A percentile compares a stretch with the other conserved stretches of the same genome.
These are phyloP conservation scores for Caenorhabditis tropicalis DNA, from an alignment of 1,140 invertebrate species.

Conservation along the genomic window DNA sequence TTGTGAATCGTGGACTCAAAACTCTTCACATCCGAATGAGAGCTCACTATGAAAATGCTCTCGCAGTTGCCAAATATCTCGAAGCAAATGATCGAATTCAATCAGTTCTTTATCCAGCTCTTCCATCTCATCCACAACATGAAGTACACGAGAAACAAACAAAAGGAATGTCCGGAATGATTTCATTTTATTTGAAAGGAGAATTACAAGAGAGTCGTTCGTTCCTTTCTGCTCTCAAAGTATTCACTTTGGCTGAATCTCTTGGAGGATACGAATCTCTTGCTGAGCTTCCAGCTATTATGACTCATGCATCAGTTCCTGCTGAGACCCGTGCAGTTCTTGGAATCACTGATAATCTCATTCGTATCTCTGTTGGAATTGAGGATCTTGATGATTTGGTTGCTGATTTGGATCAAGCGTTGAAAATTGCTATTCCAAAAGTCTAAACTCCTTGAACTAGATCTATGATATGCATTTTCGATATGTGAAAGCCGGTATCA, in stretches of 20 bases:
- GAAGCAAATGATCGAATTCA: conserved; percentile 81
- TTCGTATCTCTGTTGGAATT: conserved; percentile 89
- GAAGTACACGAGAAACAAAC: conserved; percentile 83
- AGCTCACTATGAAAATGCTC: conserved; percentile 82
- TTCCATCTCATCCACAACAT: conserved; percentile 88
- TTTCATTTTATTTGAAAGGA: conserved; percentile 87
- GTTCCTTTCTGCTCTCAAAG: conserved; percentile 82
- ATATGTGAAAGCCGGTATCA: conserved; percentile 17
- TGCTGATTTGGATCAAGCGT: conserved; percentile 84
- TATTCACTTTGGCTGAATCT: conserved; percentile 87
- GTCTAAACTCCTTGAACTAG: background rate
- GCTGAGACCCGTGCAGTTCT: conserved; percentile 78
- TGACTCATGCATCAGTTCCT: conserved; percentile 75
- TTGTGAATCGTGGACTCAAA: conserved; percentile 91
- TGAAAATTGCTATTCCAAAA: conserved; percentile 68
- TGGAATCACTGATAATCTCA: conserved; percentile 85
- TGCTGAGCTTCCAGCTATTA: conserved; percentile 74
- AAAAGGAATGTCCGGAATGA: conserved; percentile 88
- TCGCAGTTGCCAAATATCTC: conserved; percentile 83
- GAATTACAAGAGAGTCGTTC: conserved; percentile 80
- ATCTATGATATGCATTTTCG: conserved; percentile 13
- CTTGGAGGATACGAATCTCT: conserved; percentile 94
- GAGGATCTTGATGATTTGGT: conserved; percentile 87
- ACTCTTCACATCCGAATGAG: conserved; percentile 92
- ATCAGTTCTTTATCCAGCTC: conserved; percentile 82